Conservation (phyloP, 1,140 invertebrate genomes). For the Pseudomyrmex pallidus region DNA sequence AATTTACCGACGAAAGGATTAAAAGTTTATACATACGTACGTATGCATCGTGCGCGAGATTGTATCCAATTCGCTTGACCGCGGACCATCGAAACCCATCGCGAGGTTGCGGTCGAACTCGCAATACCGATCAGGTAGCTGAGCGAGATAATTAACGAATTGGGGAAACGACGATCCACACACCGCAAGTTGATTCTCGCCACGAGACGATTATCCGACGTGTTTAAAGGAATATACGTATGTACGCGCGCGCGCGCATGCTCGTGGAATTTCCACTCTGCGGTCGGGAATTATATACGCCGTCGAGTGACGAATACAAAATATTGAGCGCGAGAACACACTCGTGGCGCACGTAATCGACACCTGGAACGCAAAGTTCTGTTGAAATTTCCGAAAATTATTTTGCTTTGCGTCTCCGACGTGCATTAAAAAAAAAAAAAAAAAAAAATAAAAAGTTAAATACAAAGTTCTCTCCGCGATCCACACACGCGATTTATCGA, state of each 20-base stretch:
- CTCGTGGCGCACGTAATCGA: too few relatives aligned
- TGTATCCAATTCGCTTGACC: conserved; percentile 61
- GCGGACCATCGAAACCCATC: conserved; percentile 56
- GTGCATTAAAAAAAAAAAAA: background rate
- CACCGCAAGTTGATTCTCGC: conserved; percentile 16
- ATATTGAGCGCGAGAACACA: conserved; percentile 55
- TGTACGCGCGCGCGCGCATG: conserved; percentile 22
- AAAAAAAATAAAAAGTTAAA: too few relatives aligned
- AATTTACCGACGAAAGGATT: conserved; percentile 17
- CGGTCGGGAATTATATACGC: conserved; percentile 58
- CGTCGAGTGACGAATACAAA: conserved; percentile 14
- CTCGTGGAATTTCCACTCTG: conserved; percentile 64
- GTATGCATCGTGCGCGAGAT: conserved; percentile 54
- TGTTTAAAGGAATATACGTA: background rate
- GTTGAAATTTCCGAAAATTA: background rate
- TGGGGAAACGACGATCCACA: conserved; percentile 17
- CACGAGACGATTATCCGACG: background rate
- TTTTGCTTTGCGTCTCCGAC: background rate
- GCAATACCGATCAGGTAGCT: conserved; percentile 60
- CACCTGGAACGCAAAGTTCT: too few relatives aligned
- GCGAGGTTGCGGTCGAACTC: conserved; percentile 64
- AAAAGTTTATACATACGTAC: conserved; percentile 13
- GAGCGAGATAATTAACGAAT: conserved; percentile 74
- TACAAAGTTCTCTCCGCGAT: background rate
- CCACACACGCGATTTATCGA: background rate